Evolutionary conservation across 2,888 invertebrate genomes (phyloP).

Genomic region (Dermolepida albohirtum): DNA sequence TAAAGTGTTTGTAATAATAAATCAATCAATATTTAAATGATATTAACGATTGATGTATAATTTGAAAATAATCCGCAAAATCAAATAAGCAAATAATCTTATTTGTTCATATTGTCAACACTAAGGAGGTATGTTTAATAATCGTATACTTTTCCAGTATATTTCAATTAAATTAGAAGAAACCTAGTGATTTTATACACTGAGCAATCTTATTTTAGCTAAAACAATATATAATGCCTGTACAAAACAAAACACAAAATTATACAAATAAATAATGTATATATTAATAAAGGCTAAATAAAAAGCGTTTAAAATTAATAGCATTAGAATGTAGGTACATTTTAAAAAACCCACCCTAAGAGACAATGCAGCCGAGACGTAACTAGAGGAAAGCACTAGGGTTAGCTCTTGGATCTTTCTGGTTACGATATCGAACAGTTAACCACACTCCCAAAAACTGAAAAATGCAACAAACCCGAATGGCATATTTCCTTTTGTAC

Average conservation of each 20-base stretch:
- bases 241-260: constrained; percentile 7
- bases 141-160: too few species aligned
- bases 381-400: constrained; percentile 97
- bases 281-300: constrained; percentile 11
- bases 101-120: too few species aligned
- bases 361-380: constrained; percentile 37
- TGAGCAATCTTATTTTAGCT: too few species aligned
- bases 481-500: neutral
- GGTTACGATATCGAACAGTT: constrained; percentile 97
- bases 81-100: too few species aligned
- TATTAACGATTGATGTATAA: too few species aligned
- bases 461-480: constrained; percentile 56
- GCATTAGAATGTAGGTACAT: constrained; percentile 16
- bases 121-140: too few species aligned
- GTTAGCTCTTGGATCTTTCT: constrained; percentile 97
- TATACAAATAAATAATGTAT: constrained; percentile 16
- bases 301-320: constrained; percentile 19
- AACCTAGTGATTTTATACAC: constrained; percentile 14
- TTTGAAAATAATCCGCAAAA: too few species aligned
- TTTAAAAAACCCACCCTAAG: constrained; percentile 37
- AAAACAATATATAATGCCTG: neutral
- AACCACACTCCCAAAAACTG: constrained; percentile 98
- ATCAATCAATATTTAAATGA: too few species aligned
- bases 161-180: neutral
- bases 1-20: too few species aligned